A percentile compares a stretch with the other conserved stretches of the same genome.
These are phyloP conservation scores for Neocloeon triangulifer DNA, from an alignment of 1,140 invertebrate species.

Conservation along the genomic window DNA sequence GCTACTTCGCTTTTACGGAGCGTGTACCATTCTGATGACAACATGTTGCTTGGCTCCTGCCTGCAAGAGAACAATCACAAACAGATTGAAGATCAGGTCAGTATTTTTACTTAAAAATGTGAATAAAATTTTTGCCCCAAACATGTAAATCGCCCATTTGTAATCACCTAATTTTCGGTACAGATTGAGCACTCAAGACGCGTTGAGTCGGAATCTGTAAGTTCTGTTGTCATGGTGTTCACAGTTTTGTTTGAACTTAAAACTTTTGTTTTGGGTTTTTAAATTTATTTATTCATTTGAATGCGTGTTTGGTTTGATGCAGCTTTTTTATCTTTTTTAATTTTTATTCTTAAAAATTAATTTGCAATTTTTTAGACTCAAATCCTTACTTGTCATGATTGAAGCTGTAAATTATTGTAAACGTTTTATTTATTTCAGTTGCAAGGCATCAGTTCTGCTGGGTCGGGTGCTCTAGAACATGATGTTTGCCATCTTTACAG, in stretches of 20 bases:
- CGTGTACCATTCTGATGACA: conserved; percentile 79
- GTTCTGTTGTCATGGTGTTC: neutral
- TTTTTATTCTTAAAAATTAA: conserved; percentile 12
- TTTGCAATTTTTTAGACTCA: no score
- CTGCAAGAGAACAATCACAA: conserved; percentile 89
- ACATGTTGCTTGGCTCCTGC: conserved; percentile 67
- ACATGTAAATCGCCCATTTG: neutral
- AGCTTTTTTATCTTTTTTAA: conserved; percentile 14
- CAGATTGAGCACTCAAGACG: neutral
- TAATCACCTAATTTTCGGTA: neutral
- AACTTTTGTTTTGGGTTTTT: neutral
- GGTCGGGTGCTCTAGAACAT: conserved; percentile 87
- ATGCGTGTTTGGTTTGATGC: no score
- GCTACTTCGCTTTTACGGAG: conserved; percentile 70
- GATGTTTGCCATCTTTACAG: conserved; percentile 80
- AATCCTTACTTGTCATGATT: no score
- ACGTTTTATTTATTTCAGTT: no score
- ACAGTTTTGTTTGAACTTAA: neutral
- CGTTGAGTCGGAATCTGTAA: no score
- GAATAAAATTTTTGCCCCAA: neutral
- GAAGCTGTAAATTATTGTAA: no score
- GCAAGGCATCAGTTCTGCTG: conserved; percentile 76
- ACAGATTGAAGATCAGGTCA: conserved; percentile 91
- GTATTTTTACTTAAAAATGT: conserved; percentile 6
- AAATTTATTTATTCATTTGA: no score